A percentile compares a stretch with the other conserved stretches of the same genome.
phyloP scores from a whole-genome alignment of 2,888 invertebrate genomes.

The Stratiomys singularior region DNA sequence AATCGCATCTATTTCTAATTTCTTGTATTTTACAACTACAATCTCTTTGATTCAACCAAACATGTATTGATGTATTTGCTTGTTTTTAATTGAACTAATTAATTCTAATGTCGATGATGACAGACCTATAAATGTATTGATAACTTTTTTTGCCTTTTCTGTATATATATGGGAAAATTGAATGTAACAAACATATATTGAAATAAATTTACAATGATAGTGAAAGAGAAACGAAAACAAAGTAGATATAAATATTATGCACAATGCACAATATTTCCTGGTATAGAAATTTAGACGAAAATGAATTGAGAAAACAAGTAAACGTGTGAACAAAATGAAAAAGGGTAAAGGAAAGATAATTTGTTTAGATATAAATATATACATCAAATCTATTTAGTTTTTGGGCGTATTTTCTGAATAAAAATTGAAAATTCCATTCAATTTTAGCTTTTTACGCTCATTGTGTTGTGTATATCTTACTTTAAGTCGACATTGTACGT shows the following conservation, averaged over 20 bases:
- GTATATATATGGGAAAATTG: slow-evolving; percentile 31
- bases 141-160: not conserved
- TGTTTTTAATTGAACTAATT: not conserved
- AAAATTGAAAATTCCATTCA: too few species aligned
- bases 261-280: slow-evolving; percentile 30
- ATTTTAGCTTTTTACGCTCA: too few species aligned
- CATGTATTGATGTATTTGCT: slow-evolving; percentile 13
- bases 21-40: slow-evolving; percentile 16
- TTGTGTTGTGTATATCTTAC: too few species aligned
- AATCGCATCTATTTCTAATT: not conserved
- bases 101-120: too few species aligned
- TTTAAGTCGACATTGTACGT: too few species aligned
- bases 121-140: not conserved
- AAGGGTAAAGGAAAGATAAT: not conserved
- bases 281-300: not conserved
- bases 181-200: slow-evolving; percentile 11
- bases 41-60: not conserved
- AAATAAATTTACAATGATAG: slow-evolving; percentile 17
- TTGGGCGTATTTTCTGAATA: not conserved
- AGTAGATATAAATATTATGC: not conserved
- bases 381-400: not conserved
- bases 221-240: not conserved
- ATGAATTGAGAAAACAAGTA: not conserved
- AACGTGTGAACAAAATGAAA: not conserved
- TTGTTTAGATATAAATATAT: too few species aligned